phyloP scores from a whole-genome alignment of 2,797 vertebrate genomes.

The Synanceia verrucosa region DNA sequence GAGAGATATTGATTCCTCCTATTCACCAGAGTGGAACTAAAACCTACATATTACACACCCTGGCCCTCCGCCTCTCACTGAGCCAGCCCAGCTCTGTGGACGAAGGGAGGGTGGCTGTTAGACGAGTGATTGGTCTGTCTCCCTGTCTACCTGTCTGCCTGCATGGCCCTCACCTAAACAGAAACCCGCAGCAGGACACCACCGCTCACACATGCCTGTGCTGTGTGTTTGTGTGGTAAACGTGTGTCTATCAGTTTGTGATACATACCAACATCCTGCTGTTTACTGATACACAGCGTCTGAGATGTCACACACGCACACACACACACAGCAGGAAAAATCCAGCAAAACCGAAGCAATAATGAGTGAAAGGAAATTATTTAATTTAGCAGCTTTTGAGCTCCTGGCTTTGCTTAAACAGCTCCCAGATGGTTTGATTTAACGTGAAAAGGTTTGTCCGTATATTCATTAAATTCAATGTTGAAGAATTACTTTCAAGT shows the following conservation, averaged over 20 bases:
- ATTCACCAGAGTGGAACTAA: slow-evolving; percentile 84
- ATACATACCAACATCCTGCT: slow-evolving; percentile 43
- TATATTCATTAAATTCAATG: neutral
- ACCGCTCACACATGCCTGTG: slow-evolving; percentile 5
- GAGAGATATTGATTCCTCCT: slow-evolving; percentile 78
- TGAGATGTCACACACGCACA: slow-evolving; percentile 15
- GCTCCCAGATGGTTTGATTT: neutral
- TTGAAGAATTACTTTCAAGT: neutral
- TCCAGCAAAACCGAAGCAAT: neutral
- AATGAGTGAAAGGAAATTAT: neutral
- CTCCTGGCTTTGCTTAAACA: neutral
- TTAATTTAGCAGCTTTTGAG: neutral
- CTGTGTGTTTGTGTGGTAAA: slow-evolving; percentile 65
- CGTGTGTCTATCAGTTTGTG: slow-evolving; percentile 43
- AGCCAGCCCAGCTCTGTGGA: slow-evolving; percentile 40
- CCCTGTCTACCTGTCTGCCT: slow-evolving; percentile 57
- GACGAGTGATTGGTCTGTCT: slow-evolving; percentile 61
- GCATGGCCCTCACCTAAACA: slow-evolving; percentile 37
- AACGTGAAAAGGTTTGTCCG: neutral
- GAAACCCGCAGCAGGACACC: slow-evolving; percentile 29
- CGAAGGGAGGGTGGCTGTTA: slow-evolving; percentile 44
- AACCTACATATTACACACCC: slow-evolving; percentile 78
- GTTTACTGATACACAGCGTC: slow-evolving; percentile 45
- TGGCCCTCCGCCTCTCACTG: slow-evolving; percentile 67
- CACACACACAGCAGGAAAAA: neutral